Evolutionary conservation across 2,797 vertebrate genomes (phyloP), one percentile per base, ranked within the genome.

Genomic region (Parauchenoglanis punctatus): DNA sequence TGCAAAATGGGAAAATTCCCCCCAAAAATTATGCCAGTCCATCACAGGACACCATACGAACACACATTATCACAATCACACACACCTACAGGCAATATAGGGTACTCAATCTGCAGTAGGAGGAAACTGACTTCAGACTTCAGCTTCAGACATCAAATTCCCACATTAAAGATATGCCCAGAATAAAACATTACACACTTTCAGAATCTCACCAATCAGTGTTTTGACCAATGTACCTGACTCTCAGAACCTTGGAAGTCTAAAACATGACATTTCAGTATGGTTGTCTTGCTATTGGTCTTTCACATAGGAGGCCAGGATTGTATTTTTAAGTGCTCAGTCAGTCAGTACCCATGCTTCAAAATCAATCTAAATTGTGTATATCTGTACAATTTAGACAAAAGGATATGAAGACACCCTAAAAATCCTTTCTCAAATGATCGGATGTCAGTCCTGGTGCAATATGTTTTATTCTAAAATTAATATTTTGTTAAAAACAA

Each of bases 401-500:
- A 35, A 70, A 70, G 7, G 7, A 35, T 40, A 40, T 70, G 31
- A 35, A 35, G 35, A 4, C 1, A 28, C 31, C 31, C 17, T 31
- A 68, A 35, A 18, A 35, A 35, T 11, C 61, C 8, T 63, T n/a
- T 10, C n/a, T 10, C 61, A n/a, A 11, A n/a, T 63, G 65, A 31
- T 31, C 11, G 15, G 17, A 70, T 70, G 67, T 28, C 31, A 35
- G 31, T 70, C 31, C 31, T 18, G 70, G 7, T 72, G 70, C 35
- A 72, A 23, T 46, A 44, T 72, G 23, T 44, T 44, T 18, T 8
- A 73, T 23, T 75, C 44, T 75, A n/a, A 75, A 25, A 11, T 28
- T 77, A 54, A 77, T 18, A 77, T 54, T 77, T 31, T 18, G 13
- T 54, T 28, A 77, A 77, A 56, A 77, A 73, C 40, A 73, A 46